Base-by-base conservation (phyloP, 2,888 invertebrate genomes). In the Ephialtes manifestator region DNA sequence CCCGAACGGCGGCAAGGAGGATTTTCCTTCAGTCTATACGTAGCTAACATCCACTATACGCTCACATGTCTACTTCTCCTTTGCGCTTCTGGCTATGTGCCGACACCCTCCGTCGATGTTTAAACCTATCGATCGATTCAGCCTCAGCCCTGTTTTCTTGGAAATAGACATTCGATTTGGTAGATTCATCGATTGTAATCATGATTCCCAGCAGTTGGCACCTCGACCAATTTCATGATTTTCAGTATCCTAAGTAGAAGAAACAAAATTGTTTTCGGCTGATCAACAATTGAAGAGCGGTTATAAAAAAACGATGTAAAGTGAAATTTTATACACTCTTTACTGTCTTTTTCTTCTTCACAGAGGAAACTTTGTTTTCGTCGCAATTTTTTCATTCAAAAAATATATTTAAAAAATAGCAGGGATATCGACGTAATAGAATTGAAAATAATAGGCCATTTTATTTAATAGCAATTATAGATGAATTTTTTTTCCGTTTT, bases 1-100 rank as follows among this genome's bases (percentile, higher is more conserved):
- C 85, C 84, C 63, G 77, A 65, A 63, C 81, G 63, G 78, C 68
- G 78, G 81, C 68, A 68, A 75, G 76, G 81, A 87, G 81, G 81
- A 81, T 83, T 83, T 85, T 83, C 58, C 77, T 75, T 53, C 24
- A 65, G 65, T 35, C 20, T n/a, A 24, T 18, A 39, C 63, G 51
- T 20, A 55, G 55, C 55, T 20, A 24, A 55, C 55, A 18, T 58
- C 13, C 58, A 7, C n/a, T 28, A 28, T 58, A 15, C 4, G 58
- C 35, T 28, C 58, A 28, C 65, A 65, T 65, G 65, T 13, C 39
- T 65, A 4, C 35, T 65, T 65, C 31, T 65, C 39, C 58, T 76
- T 81, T 39, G 60, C 51, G 24, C 46, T 74, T 18, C 43, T 43
- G 46, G 53, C 71, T 13, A 15, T 43, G 55, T 58, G 43, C 20